Percentiles rank a stretch among this genome's conserved stretches.
Conservation (phyloP, 1,140 invertebrate genomes). For the Laupala kohalensis region DNA sequence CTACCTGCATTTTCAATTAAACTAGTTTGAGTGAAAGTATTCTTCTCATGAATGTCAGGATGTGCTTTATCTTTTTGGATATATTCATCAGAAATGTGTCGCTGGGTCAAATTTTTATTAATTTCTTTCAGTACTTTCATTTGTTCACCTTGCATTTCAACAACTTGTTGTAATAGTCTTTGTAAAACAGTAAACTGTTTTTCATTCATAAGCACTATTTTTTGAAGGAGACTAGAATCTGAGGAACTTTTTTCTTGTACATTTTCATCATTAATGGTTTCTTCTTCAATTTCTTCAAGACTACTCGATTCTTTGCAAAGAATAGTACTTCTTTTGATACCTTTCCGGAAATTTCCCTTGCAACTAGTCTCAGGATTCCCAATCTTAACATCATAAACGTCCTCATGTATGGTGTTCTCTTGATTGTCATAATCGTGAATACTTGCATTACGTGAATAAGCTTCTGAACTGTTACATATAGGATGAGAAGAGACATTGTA, state of each 20-base stretch:
- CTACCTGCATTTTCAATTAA: too few species aligned
- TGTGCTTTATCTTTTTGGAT: too few species aligned
- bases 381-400: background rate
- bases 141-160: background rate
- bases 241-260: background rate
- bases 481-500: too few species aligned
- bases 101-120: too few species aligned
- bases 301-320: too few species aligned
- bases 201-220: background rate
- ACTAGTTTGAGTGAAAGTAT: too few species aligned
- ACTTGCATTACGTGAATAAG: too few species aligned
- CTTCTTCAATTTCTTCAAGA: too few species aligned
- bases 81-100: too few species aligned
- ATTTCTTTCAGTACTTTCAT: background rate
- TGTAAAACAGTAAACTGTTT: background rate
- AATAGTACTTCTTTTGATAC: background rate
- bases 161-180: background rate
- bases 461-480: too few species aligned
- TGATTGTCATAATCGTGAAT: background rate
- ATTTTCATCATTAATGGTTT: background rate
- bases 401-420: background rate
- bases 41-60: too few species aligned
- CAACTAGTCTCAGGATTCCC: background rate
- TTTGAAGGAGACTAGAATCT: background rate
- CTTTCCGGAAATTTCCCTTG: background rate